Conservation (phyloP, 1,140 invertebrate genomes). For the Macrosteles quadrilineatus region DNA sequence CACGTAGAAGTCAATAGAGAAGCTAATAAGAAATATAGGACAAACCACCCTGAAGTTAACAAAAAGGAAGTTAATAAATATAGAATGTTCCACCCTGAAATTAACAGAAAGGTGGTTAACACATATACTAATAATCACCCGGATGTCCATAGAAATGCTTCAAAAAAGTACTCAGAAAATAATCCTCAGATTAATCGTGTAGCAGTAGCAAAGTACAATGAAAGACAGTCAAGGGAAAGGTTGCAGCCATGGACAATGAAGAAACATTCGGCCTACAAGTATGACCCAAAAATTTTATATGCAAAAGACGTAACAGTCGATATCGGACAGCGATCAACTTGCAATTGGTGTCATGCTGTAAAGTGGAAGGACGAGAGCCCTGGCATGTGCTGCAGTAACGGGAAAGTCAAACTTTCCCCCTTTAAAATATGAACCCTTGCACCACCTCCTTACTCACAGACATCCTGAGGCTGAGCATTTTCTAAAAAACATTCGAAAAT, state of each 20-base stretch:
- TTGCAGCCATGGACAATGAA: neutral
- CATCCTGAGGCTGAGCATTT: neutral
- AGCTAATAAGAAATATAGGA: neutral
- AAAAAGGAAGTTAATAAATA: neutral
- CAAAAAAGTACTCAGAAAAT: neutral
- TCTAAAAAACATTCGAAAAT: neutral
- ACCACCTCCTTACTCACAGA: neutral
- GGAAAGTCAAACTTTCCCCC: neutral
- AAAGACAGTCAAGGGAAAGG: neutral
- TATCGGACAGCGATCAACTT: neutral
- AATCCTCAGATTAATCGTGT: neutral
- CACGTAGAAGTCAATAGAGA: neutral
- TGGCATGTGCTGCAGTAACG: neutral
- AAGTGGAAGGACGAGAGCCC: neutral
- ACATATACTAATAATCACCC: neutral
- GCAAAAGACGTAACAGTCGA: neutral
- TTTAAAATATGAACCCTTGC: neutral
- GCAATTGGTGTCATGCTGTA: neutral
- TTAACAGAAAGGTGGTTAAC: neutral
- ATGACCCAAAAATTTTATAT: neutral
- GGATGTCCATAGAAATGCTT: neutral
- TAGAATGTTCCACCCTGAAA: neutral
- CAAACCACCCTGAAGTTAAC: neutral
- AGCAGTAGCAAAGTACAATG: neutral
- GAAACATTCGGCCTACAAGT: neutral